phyloP scores from a whole-genome alignment of 2,888 invertebrate species.

The Drosophila paramelanica region DNA sequence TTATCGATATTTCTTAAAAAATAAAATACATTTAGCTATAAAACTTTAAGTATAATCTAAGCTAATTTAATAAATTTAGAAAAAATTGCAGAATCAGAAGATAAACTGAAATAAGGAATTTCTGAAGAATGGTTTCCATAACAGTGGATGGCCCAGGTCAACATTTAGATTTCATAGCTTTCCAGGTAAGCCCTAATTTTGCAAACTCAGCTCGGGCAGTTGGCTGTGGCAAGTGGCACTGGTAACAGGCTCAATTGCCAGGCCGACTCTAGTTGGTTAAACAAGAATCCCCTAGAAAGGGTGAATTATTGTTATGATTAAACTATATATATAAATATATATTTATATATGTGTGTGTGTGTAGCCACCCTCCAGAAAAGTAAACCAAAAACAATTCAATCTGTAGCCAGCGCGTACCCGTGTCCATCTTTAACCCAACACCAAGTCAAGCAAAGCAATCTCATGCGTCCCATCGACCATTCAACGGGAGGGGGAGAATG shows the following conservation, averaged over 20 bases:
- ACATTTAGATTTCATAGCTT: constrained; percentile 5
- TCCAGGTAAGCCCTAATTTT: neutral
- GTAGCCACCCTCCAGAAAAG: constrained; percentile 30
- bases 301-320: constrained; percentile 81
- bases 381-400: constrained; percentile 45
- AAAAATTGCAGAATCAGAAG: too few relatives aligned
- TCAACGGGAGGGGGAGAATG: neutral
- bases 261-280: constrained; percentile 38
- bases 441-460: constrained; percentile 50
- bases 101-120: too few relatives aligned
- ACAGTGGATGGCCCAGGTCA: neutral
- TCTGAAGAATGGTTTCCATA: too few relatives aligned
- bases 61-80: too few relatives aligned
- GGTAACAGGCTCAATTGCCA: constrained; percentile 30
- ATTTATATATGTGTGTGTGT: constrained; percentile 7
- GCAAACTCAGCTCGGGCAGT: constrained; percentile 23
- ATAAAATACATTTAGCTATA: too few relatives aligned
- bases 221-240: neutral
- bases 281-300: constrained; percentile 59
- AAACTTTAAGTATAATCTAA: too few relatives aligned
- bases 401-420: constrained; percentile 32
- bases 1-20: too few relatives aligned
- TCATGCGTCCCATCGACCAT: constrained; percentile 47
- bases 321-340: constrained; percentile 40
- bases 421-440: constrained; percentile 42